These are phyloP conservation scores for Boleophthalmus pectinirostris DNA, from an alignment of 2,113 vertebrate species.

Conservation along the genomic window DNA sequence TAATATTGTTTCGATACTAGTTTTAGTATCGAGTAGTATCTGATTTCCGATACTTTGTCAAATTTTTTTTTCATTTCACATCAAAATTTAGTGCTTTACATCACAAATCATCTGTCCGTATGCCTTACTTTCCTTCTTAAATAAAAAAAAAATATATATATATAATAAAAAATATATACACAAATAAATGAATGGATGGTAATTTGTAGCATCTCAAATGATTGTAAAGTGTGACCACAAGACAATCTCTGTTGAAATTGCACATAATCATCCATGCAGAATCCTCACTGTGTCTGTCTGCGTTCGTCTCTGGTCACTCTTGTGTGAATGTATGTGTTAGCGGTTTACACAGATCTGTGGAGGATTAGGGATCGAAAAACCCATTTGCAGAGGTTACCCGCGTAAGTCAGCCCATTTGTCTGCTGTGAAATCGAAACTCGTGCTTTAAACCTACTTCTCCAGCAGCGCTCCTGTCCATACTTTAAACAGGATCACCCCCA, in stretches of 20 bases:
- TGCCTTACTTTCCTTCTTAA: too few species aligned
- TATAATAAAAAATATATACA: too few species aligned
- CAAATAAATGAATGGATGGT: too few species aligned
- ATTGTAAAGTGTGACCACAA: not conserved
- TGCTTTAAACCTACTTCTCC: conserved; percentile 44
- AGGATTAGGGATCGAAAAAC: conserved; percentile 78
- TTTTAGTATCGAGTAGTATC: too few species aligned
- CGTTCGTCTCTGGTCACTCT: conserved; percentile 5
- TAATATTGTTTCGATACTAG: too few species aligned
- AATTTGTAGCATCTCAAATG: not conserved
- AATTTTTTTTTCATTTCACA: too few species aligned
- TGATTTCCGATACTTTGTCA: too few species aligned
- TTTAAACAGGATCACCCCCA: conserved; percentile 21
- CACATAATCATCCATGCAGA: conserved; percentile 26
- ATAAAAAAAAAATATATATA: too few species aligned
- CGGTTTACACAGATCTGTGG: conserved; percentile 64
- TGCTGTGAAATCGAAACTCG: conserved; percentile 76
- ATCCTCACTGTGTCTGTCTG: not conserved
- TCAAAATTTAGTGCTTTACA: not conserved
- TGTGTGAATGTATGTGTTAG: conserved; percentile 56
- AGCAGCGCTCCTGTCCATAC: not conserved
- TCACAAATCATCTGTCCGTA: too few species aligned
- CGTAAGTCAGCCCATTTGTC: conserved; percentile 71
- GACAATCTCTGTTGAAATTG: conserved; percentile 42
- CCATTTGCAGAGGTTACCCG: conserved; percentile 75